These are phyloP conservation scores for Mirza zaza DNA, from an alignment of 2,113 vertebrate species.

Conservation along the genomic window DNA sequence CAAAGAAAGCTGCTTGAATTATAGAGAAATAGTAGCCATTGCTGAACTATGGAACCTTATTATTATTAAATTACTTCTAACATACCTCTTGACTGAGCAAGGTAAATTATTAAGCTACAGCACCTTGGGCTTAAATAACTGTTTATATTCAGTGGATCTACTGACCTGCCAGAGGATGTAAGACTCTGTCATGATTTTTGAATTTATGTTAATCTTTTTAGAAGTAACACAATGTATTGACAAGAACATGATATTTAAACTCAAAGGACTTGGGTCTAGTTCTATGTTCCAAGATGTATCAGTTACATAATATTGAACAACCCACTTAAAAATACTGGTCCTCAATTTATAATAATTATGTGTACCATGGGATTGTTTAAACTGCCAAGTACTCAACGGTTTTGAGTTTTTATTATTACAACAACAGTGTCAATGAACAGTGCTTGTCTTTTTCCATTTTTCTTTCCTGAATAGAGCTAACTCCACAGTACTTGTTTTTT, in stretches of 20 bases:
- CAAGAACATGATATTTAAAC: neutral
- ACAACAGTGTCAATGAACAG: neutral
- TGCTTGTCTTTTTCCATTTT: neutral
- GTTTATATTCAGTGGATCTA: neutral
- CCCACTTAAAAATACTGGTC: neutral
- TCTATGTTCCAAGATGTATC: neutral
- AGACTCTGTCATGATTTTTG: slow-evolving; percentile 5
- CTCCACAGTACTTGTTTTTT: neutral
- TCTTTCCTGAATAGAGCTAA: neutral
- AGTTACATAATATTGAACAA: neutral
- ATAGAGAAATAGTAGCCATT: neutral
- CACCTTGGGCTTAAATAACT: neutral
- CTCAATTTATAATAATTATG: neutral
- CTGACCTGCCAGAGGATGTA: neutral
- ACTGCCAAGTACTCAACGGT: neutral
- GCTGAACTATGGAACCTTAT: neutral
- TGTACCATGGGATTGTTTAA: neutral
- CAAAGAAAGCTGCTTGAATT: neutral
- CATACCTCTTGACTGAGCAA: neutral
- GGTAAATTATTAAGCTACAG: neutral
- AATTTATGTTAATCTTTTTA: neutral
- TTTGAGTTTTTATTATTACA: neutral
- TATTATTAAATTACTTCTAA: slow-evolving; percentile 20
- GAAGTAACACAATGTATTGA: neutral
- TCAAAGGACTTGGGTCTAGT: neutral